Base-by-base conservation (phyloP, 2,888 invertebrate species). In the Acleris literana region DNA sequence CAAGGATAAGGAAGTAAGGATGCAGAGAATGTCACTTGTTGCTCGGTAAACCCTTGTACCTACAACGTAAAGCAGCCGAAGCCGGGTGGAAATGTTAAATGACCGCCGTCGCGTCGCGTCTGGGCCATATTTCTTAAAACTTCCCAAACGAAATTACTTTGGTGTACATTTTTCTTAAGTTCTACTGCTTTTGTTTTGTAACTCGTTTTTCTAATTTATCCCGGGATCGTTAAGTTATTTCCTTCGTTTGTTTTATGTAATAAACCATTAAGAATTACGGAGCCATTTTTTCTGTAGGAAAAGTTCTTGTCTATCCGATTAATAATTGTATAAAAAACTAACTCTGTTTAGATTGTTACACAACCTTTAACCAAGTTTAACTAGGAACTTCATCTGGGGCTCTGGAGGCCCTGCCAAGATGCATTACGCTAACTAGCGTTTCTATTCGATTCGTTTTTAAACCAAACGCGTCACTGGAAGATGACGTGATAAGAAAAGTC, bases 101-200 rank as follows among this genome's bases (percentile, higher is more conserved):
- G 56, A 18, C 57, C 64, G 70, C 65, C 69, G 75, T 17, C 56
- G 59, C 63, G 62, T 51, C 44, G 58, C 67, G 54, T 63, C 68
- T 64, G 60, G 61, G 53, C 74, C 77, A 75, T 78, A 76, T 77
- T 70, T 73, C 73, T 72, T 44, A 67, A 78, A 82, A 82, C 76
- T 84, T 84, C 49, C 67, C 60, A 76, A 84, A 82, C 74, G 68
- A 76, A 82, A 82, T 84, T 84, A 82, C 74, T 70, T 53, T 57
- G 74, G 68, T 72, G 68, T 70, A 75, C 74, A 76, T 80, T 80
- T 85, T 80, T 77, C 73, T 76, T 59, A 68, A 74, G 69, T 75
- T 79, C 76, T 76, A 71, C 75, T 75, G 68, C 69, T 77, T 46
- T 46, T 81, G 76, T 78, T 80, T 74, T 67, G 63, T 68, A 76